These are phyloP conservation scores for Hycleus cichorii DNA, from an alignment of 1,140 invertebrate species.

Conservation along the genomic window DNA sequence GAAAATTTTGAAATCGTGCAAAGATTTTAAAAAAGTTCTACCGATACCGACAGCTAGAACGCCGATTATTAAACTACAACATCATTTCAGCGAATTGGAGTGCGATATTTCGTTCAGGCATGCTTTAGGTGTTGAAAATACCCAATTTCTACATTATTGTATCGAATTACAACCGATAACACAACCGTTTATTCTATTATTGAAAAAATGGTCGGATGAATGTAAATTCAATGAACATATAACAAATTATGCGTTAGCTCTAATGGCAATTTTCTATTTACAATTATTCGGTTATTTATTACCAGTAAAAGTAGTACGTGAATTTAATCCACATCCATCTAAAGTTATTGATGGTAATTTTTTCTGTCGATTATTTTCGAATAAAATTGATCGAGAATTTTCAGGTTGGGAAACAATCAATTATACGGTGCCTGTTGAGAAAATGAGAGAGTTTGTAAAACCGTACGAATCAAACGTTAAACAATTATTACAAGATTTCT, in stretches of 20 bases:
- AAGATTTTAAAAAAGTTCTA: constrained; percentile 32
- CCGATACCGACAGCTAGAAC: constrained; percentile 43
- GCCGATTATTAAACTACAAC: constrained; percentile 49
- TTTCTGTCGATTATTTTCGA: constrained; percentile 6
- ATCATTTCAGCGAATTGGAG: constrained; percentile 41
- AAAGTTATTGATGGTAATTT: constrained; percentile 28
- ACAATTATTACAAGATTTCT: constrained; percentile 33
- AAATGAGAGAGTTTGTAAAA: constrained; percentile 21
- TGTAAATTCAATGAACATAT: constrained; percentile 36
- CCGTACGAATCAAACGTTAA: constrained; percentile 16
- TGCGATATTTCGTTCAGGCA: constrained; percentile 53
- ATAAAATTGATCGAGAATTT: constrained; percentile 15
- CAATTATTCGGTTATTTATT: constrained; percentile 33
- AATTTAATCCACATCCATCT: constrained; percentile 20
- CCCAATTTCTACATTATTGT: constrained; percentile 44
- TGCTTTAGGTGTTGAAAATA: constrained; percentile 49
- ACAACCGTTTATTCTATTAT: constrained; percentile 38
- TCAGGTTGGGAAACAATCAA: constrained; percentile 36
- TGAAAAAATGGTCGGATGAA: constrained; percentile 47
- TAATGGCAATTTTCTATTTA: constrained; percentile 43
- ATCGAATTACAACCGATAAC: constrained; percentile 36
- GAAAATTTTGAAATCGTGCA: constrained; percentile 23
- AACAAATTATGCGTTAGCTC: constrained; percentile 42
- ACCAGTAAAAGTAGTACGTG: constrained; percentile 25
- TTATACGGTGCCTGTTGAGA: constrained; percentile 18